Base-by-base conservation (phyloP, 2,113 vertebrate genomes). In the Lichenostomus cassidix region DNA sequence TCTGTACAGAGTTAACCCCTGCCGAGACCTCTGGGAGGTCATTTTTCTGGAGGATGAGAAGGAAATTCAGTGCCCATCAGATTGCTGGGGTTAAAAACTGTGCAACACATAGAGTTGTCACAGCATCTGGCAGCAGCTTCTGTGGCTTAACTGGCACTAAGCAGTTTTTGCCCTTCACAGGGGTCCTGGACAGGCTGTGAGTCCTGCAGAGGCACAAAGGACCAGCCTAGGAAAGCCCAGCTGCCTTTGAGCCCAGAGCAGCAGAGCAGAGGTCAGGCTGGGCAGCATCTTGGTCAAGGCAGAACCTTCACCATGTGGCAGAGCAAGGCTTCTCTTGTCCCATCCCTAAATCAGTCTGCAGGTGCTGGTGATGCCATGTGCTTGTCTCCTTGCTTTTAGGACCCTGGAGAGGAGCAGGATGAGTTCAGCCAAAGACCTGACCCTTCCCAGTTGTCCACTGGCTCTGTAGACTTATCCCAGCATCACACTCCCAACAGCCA, bases 1-100 rank as follows among this genome's bases (percentile, higher is more conserved):
- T 90, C 91, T 65, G 89, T 4, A 2, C 50, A 52, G 88, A 90
- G 84, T 95, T 97, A 96, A 96, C 96, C 91, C 94, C 92, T 93
- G 88, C 88, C 0, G 60, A 91, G 90, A 87, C 49, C 89, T 89
- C 78, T 1, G 6, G 88, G 60, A 86, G 70, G 87, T 78, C 39
- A 82, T 53, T 91, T 58, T 76, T 76, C 50, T 64, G 82, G 87
- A 78, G 76, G 81, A 82, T 29, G 83, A 81, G 79, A 37, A 73
- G 65, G 67, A 79, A 94, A 69, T 50, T 33, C 56, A 19, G 65
- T 64, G 71, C 68, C 95, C 92, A 75, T 90, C 82, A 80, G 90
- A 88, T 64, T 64, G 20, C 37, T 71, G 69, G 76, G 76, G 60
- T 94, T 88, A 90, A 86, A 87, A 65, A 44, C 29, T 6, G 1